Evolutionary conservation across 2,797 vertebrate genomes (phyloP).

Genomic region (Argya squamiceps): DNA sequence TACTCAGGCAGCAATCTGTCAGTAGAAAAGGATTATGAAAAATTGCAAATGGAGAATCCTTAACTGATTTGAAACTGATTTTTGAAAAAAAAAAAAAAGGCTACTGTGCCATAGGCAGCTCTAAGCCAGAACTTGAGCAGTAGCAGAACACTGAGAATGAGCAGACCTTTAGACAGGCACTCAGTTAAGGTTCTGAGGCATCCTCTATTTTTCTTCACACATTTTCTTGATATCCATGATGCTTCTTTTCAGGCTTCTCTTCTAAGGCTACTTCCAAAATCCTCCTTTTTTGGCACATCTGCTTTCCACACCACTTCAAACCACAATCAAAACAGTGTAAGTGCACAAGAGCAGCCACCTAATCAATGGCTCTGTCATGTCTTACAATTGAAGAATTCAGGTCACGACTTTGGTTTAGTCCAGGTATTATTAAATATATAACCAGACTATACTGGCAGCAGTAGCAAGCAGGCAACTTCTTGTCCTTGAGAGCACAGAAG

Average conservation of each 20-base stretch:
- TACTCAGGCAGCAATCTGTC: not conserved
- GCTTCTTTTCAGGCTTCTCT: not conserved
- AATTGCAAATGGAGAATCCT: not conserved
- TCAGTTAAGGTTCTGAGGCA: not conserved
- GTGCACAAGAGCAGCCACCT: not conserved
- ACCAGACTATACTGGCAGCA: not conserved
- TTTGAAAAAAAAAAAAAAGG: no score
- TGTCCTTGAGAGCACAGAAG: not conserved
- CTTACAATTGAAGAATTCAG: not conserved
- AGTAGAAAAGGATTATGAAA: not conserved
- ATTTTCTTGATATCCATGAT: not conserved
- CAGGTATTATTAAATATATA: not conserved
- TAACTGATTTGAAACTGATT: not conserved
- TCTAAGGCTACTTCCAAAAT: not conserved
- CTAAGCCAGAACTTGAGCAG: not conserved
- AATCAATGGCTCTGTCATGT: fast-evolving
- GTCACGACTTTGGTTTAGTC: not conserved
- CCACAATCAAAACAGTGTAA: fast-evolving
- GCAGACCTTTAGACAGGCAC: not conserved
- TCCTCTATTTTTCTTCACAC: not conserved
- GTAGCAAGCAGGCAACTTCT: not conserved
- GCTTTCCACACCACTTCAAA: not conserved
- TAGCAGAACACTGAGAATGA: not conserved
- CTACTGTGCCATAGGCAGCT: not conserved
- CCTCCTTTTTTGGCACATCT: not conserved